Conservation (phyloP, 1,140 invertebrate genomes). For the Solenopsis fugax region DNA sequence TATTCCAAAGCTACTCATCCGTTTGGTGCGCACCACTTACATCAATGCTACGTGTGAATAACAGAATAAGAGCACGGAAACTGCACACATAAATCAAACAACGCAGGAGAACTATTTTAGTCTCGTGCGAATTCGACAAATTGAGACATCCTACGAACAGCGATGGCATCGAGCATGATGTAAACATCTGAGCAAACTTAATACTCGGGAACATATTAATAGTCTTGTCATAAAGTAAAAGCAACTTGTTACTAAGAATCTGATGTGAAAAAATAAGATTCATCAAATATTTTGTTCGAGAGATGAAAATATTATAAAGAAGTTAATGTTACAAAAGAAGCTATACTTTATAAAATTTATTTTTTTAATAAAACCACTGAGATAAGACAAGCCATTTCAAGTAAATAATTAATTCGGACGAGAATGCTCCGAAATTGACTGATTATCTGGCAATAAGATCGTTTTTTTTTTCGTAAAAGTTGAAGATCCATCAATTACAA, state of each 20-base stretch:
- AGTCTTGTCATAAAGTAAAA: background rate
- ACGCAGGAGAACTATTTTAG: constrained; percentile 40
- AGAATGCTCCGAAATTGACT: background rate
- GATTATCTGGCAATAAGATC: background rate
- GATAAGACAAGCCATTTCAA: background rate
- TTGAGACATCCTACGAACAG: constrained; percentile 22
- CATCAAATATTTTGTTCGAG: background rate
- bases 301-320: constrained; percentile 1
- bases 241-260: background rate
- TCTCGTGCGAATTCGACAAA: constrained; percentile 31
- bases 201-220: background rate
- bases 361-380: background rate
- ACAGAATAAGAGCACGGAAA: constrained; percentile 28
- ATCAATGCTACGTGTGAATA: constrained; percentile 7
- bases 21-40: constrained; percentile 13
- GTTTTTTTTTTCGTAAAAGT: constrained; percentile 20
- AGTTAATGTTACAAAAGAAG: background rate
- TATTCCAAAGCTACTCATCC: constrained; percentile 27
- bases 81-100: constrained; percentile 16
- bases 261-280: background rate
- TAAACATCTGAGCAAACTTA: background rate
- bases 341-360: background rate
- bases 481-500: background rate
- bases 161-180: constrained; percentile 23
- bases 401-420: background rate